Conservation (phyloP, 2,888 invertebrate genomes). For the Hermaeophaga mercurialis region DNA sequence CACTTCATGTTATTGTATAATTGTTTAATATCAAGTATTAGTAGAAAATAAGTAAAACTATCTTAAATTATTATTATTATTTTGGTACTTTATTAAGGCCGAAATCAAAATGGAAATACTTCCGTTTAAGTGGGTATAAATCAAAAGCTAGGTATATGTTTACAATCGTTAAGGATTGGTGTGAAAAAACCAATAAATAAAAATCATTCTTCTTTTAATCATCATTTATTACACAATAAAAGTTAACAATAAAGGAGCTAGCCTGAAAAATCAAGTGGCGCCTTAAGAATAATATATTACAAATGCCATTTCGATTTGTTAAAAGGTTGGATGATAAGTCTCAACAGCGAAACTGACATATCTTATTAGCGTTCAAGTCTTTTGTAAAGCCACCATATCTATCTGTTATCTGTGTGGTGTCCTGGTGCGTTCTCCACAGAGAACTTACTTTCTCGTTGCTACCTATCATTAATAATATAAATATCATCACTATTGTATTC, state of each 20-base stretch:
- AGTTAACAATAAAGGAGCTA: background rate
- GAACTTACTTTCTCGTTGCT: constrained; percentile 37
- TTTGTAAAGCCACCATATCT: constrained; percentile 41
- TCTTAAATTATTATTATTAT: too few species aligned
- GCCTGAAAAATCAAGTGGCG: constrained; percentile 41
- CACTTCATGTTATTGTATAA: too few species aligned
- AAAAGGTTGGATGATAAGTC: constrained; percentile 46
- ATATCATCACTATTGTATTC: constrained; percentile 49
- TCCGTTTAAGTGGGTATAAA: too few species aligned
- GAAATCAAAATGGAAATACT: too few species aligned
- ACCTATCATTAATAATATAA: constrained; percentile 53
- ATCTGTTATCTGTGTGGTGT: constrained; percentile 46
- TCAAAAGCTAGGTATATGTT: too few species aligned
- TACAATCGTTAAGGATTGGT: too few species aligned
- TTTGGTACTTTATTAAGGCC: too few species aligned
- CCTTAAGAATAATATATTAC: constrained; percentile 50
- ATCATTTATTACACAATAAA: background rate
- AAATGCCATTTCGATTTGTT: constrained; percentile 40
- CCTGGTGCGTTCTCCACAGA: constrained; percentile 42
- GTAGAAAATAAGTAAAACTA: too few species aligned
- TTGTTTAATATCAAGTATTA: too few species aligned
- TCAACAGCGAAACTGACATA: constrained; percentile 51
- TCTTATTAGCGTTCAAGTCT: constrained; percentile 51
- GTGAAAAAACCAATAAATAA: too few species aligned
- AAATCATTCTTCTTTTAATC: too few species aligned